phyloP scores from a whole-genome alignment of 2,888 invertebrate genomes.

The Lacanobia oleracea region DNA sequence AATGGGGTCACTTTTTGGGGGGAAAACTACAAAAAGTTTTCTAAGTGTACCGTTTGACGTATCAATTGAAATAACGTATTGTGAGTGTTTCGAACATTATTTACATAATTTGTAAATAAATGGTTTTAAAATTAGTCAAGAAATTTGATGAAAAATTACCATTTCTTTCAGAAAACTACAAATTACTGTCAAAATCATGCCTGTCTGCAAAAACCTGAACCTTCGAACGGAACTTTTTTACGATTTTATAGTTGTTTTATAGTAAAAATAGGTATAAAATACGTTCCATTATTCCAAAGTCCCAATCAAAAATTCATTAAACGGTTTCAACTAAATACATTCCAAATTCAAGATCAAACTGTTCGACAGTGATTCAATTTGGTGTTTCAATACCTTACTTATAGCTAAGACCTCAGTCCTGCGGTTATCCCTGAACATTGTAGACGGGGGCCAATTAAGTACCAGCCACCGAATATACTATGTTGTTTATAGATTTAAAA shows the following conservation, averaged over 20 bases:
- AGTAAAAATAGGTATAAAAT: too few relatives aligned
- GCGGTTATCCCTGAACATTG: constrained; percentile 31
- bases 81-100: too few relatives aligned
- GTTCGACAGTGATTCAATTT: constrained; percentile 17
- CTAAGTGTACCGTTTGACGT: too few relatives aligned
- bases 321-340: constrained; percentile 1
- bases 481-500: constrained; percentile 13
- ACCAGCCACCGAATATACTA: constrained; percentile 2
- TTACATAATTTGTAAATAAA: too few relatives aligned
- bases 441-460: constrained; percentile 26
- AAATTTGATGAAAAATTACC: too few relatives aligned
- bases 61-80: too few relatives aligned
- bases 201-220: neutral
- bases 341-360: constrained; percentile 14
- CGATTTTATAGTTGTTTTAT: too few relatives aligned
- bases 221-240: too few relatives aligned
- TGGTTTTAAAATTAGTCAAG: too few relatives aligned
- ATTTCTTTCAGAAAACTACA: too few relatives aligned
- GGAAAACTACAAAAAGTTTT: too few relatives aligned
- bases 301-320: neutral
- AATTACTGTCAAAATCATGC: neutral
- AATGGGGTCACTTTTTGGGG: too few relatives aligned
- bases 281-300: neutral
- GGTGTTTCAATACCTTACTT: neutral
- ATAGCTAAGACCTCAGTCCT: constrained; percentile 11